Evolutionary conservation across 2,888 invertebrate species (phyloP).

Genomic region (Zygogramma bicolorata): DNA sequence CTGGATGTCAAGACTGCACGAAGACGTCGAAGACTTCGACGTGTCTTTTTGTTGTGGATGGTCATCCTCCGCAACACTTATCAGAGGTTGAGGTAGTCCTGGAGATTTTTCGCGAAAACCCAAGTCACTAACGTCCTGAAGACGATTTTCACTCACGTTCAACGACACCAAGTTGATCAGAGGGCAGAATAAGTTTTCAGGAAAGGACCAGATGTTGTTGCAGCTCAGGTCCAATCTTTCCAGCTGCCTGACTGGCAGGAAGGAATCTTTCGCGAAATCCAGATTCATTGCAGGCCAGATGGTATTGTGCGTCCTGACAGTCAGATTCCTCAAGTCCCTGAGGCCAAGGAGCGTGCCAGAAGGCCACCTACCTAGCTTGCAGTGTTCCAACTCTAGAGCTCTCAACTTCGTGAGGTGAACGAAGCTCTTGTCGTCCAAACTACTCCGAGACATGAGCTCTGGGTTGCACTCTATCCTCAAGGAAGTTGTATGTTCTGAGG

Average conservation of each 20-base stretch:
- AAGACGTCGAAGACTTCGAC: conserved; percentile 60
- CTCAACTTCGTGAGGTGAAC: conserved; percentile 84
- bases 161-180: conserved; percentile 82
- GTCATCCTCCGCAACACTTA: conserved; percentile 72
- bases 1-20: conserved; percentile 85
- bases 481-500: conserved; percentile 84
- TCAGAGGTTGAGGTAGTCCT: conserved; percentile 73
- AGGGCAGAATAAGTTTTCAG: conserved; percentile 87
- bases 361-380: conserved; percentile 88
- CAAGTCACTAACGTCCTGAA: conserved; percentile 89
- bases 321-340: conserved; percentile 84
- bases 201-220: conserved; percentile 91
- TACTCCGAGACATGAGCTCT: conserved; percentile 83
- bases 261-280: conserved; percentile 84
- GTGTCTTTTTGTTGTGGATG: conserved; percentile 66
- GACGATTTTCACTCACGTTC: conserved; percentile 88
- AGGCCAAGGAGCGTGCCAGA: conserved; percentile 84
- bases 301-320: conserved; percentile 86
- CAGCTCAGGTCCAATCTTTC: conserved; percentile 88
- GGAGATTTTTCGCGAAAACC: conserved; percentile 82
- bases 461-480: conserved; percentile 84
- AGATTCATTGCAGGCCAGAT: conserved; percentile 88
- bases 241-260: conserved; percentile 81
- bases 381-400: conserved; percentile 85
- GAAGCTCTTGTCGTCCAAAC: conserved; percentile 82